A percentile compares a stretch with the other conserved stretches of the same genome.
Evolutionary conservation across 2,113 vertebrate genomes (phyloP).

Genomic region (Egretta garzetta): DNA sequence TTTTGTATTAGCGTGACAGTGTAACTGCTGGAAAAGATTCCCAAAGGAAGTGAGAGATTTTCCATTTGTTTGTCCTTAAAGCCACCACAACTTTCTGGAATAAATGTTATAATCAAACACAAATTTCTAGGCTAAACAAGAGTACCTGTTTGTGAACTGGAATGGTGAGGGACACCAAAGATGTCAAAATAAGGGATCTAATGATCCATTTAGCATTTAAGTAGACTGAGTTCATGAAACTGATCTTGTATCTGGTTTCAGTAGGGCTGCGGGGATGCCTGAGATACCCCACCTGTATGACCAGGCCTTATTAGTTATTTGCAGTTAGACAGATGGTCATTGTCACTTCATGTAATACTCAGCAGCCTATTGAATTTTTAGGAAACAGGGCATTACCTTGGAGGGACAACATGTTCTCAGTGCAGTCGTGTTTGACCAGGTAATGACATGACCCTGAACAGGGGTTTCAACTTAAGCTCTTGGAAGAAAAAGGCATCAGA

Average conservation of each 20-base stretch:
- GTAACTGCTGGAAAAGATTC: neutral
- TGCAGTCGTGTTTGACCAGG: neutral
- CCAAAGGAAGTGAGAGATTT: neutral
- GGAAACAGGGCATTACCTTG: neutral
- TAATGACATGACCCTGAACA: neutral
- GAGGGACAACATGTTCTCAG: neutral
- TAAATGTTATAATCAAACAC: neutral
- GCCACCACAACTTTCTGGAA: neutral
- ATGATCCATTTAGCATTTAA: neutral
- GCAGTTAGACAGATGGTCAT: neutral
- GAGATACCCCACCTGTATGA: neutral
- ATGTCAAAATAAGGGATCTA: neutral
- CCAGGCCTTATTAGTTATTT: neutral
- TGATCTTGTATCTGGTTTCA: neutral
- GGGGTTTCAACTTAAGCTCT: neutral
- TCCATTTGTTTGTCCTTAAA: neutral
- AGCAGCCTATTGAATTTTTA: neutral
- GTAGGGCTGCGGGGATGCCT: neutral
- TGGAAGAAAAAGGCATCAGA: neutral
- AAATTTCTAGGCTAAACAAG: neutral
- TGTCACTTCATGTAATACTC: neutral
- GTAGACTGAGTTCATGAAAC: neutral
- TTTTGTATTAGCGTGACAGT: fast-evolving
- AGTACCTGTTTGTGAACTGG: neutral
- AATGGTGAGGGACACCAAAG: neutral